Evolutionary conservation across 2,113 vertebrate genomes (phyloP), one percentile per base, ranked within the genome.

Genomic region (Heterocephalus glaber): DNA sequence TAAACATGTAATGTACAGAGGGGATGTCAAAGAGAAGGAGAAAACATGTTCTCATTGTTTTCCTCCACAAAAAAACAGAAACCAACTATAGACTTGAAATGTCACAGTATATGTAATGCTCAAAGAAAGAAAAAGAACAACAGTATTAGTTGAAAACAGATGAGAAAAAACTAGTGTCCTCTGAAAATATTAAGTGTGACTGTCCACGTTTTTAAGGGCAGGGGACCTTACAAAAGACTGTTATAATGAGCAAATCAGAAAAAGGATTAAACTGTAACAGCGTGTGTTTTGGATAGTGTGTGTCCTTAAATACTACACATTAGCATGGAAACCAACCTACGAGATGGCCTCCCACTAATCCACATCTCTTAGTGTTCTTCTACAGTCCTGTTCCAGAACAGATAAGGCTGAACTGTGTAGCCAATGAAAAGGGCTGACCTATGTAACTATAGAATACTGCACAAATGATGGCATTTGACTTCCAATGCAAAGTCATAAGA

Each of bases 391-490:
- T 49, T 16, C 65, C 49, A 68, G 66, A 44, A 47, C 2, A 61
- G 89, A n/a, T 0, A 72, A 47, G 5, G 28, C 30, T 74, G 38
- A 28, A 12, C 14, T 70, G 19, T 60, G 5, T 54, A 44, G 47
- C 72, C 44, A 72, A 22, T 41, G 68, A 24, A 72, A 70, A 72
- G n/a, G 68, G n/a, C 7, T 70, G 68, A 22, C 20, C 68, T 41
- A 20, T 26, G 38, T 7, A 41, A 10, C n/a, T 41, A 47, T 0
- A 92, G 35, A 33, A 72, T 8, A 54, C 1, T 76, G 49, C 26
- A 95, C 58, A 89, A 87, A 74, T 52, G 17, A 80, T n/a, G 56
- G 49, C 80, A 65, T 19, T 11, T 52, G 74, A 90, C 68, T 84
- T 63, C n/a, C 5, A 83, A 83, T n/a, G 26, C 16, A 47, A 81